A percentile compares a stretch with the other conserved stretches of the same genome.
These are phyloP conservation scores for Leguminivora glycinivorella DNA, from an alignment of 1,140 invertebrate genomes.

Conservation along the genomic window DNA sequence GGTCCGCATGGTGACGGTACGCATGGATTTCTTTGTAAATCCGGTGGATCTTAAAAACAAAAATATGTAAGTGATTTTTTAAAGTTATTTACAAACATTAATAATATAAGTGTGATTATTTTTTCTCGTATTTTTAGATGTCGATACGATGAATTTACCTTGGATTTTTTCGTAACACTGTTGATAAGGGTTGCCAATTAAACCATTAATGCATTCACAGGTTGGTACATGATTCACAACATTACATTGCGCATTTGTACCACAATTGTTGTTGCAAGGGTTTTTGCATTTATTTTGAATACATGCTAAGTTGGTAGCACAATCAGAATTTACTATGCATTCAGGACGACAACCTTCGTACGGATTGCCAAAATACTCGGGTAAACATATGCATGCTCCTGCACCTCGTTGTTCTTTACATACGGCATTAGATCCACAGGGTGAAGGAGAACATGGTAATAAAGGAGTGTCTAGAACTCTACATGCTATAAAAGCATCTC, in stretches of 20 bases:
- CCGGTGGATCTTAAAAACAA: slow-evolving; percentile 51
- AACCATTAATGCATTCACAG: slow-evolving; percentile 80
- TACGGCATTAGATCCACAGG: slow-evolving; percentile 84
- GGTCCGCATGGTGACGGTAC: slow-evolving; percentile 89
- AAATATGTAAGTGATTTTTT: slow-evolving; percentile 23
- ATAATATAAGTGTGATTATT: too few species aligned
- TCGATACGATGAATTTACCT: slow-evolving; percentile 43
- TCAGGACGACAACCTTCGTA: slow-evolving; percentile 84
- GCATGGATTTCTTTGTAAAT: slow-evolving; percentile 81
- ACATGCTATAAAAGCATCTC: slow-evolving; percentile 82
- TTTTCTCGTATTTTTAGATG: too few species aligned
- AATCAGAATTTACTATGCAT: slow-evolving; percentile 82
- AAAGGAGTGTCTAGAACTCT: slow-evolving; percentile 69
- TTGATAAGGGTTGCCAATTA: slow-evolving; percentile 81
- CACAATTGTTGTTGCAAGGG: slow-evolving; percentile 84
- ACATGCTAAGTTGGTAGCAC: slow-evolving; percentile 81
- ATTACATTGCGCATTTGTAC: slow-evolving; percentile 81
- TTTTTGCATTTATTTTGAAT: slow-evolving; percentile 82
- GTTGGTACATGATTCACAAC: slow-evolving; percentile 80
- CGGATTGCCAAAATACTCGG: slow-evolving; percentile 83
- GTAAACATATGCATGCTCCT: slow-evolving; percentile 82
- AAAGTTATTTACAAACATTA: neutral
- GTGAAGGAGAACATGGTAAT: slow-evolving; percentile 82
- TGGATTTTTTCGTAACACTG: slow-evolving; percentile 52
- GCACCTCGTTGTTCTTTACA: slow-evolving; percentile 81